Evolutionary conservation across 30 jellyfish, hydroid and myxozoan species (phyloP).

Genomic region (Mastigias papua): DNA sequence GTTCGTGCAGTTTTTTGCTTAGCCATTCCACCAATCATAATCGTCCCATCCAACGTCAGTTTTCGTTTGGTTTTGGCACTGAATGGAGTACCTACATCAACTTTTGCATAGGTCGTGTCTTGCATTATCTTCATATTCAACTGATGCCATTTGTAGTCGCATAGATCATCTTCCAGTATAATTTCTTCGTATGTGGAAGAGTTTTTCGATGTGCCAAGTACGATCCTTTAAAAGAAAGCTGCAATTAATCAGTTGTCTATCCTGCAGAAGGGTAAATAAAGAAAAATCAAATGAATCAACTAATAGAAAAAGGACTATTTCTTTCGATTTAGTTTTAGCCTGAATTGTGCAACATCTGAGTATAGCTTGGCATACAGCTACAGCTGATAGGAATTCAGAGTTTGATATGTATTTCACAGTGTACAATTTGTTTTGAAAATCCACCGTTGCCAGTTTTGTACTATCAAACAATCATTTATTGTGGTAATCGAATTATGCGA

Average conservation of each 20-base stretch:
- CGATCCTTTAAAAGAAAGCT: constrained; percentile 30
- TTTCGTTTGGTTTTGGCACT: background rate
- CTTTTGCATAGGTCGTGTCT: constrained; percentile 56
- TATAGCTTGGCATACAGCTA: no score
- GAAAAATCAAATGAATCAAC: background rate
- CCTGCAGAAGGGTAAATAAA: background rate
- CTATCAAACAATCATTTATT: no score
- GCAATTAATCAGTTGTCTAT: background rate
- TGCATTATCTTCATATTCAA: constrained; percentile 21
- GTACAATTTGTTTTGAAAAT: no score
- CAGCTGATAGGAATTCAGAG: no score
- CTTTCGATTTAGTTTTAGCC: no score
- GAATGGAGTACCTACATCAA: constrained; percentile 23
- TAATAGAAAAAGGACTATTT: no score
- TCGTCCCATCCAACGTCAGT: constrained; percentile 3
- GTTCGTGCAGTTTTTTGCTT: background rate
- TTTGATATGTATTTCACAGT: no score
- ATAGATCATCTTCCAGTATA: constrained; percentile 44
- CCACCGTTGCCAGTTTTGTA: no score
- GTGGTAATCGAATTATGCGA: no score
- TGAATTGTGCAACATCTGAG: no score
- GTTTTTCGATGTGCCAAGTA: constrained; percentile 28
- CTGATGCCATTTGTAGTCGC: constrained; percentile 82
- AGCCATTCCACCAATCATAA: constrained; percentile 39
- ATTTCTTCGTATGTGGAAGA: constrained; percentile 34